Conservation (phyloP, 2,888 invertebrate genomes). For the Rhyacophila evoluta region DNA sequence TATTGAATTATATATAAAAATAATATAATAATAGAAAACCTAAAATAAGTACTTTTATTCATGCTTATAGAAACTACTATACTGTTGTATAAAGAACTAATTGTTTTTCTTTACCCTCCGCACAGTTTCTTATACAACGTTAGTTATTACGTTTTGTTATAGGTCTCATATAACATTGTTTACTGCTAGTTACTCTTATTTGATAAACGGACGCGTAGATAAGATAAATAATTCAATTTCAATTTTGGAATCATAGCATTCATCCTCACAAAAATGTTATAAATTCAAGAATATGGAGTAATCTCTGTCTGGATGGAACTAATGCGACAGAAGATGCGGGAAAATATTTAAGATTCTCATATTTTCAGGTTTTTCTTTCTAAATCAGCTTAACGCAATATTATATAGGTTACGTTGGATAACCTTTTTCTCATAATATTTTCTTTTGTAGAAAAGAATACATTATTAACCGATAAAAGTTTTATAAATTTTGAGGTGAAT, state of each 20-base stretch:
- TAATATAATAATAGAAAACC: too few species aligned
- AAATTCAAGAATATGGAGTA: background rate
- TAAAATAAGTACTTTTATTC: too few species aligned
- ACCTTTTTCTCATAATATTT: background rate
- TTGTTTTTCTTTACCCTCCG: too few species aligned
- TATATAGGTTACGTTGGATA: background rate
- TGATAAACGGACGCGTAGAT: too few species aligned
- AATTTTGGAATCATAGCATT: background rate
- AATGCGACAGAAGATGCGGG: background rate
- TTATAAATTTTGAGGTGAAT: background rate
- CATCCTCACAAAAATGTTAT: background rate
- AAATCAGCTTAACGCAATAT: background rate
- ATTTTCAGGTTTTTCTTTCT: background rate
- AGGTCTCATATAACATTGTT: too few species aligned
- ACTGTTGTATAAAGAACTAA: too few species aligned
- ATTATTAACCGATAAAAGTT: background rate
- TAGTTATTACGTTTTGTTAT: too few species aligned
- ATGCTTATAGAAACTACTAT: too few species aligned
- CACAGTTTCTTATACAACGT: too few species aligned
- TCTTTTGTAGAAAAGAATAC: background rate
- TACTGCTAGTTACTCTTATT: too few species aligned
- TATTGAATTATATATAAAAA: too few species aligned
- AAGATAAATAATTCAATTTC: background rate
- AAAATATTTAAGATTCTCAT: slow-evolving; percentile 7
- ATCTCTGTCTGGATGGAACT: background rate